These are phyloP conservation scores for Neopelma chrysocephalum DNA, from an alignment of 2,797 vertebrate genomes.

Conservation along the genomic window DNA sequence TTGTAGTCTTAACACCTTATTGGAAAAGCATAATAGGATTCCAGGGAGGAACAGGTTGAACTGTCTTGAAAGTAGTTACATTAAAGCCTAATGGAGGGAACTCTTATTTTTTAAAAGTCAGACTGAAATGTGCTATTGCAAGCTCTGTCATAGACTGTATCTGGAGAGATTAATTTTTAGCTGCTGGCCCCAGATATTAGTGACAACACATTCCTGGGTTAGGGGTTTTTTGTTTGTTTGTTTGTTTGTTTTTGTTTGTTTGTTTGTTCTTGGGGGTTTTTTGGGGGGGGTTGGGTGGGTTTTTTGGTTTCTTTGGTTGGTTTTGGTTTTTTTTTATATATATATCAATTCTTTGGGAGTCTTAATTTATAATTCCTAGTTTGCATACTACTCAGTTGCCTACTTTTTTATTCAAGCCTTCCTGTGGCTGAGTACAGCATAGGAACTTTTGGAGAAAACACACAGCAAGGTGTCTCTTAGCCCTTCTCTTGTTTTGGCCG, in stretches of 20 bases:
- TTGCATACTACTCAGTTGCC: not conserved
- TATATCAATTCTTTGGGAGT: not conserved
- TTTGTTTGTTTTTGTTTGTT: no score
- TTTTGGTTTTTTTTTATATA: not conserved
- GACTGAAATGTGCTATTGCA: not conserved
- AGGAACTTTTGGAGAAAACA: not conserved
- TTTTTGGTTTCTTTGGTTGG: no score
- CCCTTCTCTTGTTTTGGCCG: not conserved
- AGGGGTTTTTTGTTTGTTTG: not conserved
- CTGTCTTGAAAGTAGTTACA: not conserved
- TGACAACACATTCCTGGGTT: not conserved
- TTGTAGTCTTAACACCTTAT: constrained; percentile 44
- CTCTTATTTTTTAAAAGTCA: not conserved
- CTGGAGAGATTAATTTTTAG: not conserved
- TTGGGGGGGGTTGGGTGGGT: not conserved
- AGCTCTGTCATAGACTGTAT: not conserved
- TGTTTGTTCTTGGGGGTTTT: no score
- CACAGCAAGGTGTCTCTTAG: not conserved
- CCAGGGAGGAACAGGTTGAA: constrained; percentile 4
- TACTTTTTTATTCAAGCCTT: not conserved
- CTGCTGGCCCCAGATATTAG: not conserved
- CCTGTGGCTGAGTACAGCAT: not conserved
- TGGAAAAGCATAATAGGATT: constrained; percentile 63
- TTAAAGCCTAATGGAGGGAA: not conserved
- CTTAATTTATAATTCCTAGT: not conserved